These are phyloP conservation scores for Oegoconia quadripuncta DNA, from an alignment of 2,888 invertebrate genomes.

Conservation along the genomic window DNA sequence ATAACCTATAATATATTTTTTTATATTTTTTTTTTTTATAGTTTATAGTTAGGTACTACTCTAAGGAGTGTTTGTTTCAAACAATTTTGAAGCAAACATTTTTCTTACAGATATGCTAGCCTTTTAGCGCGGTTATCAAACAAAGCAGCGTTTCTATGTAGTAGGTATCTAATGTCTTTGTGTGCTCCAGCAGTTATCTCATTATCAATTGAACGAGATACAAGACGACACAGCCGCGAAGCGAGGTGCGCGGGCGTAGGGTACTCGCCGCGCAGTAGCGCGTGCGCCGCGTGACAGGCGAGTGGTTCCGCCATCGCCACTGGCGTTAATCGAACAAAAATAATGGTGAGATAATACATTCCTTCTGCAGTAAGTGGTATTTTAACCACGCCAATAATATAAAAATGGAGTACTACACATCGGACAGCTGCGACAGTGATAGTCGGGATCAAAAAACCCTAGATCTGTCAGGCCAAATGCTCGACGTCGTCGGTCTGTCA, in stretches of 20 bases:
- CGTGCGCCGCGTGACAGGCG: constrained; percentile 54
- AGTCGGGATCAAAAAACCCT: constrained; percentile 84
- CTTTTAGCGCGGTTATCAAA: too few relatives aligned
- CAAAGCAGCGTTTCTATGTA: background rate
- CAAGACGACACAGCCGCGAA: background rate
- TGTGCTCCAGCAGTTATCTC: background rate
- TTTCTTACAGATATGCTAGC: too few relatives aligned
- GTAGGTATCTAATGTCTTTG: background rate
- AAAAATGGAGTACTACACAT: constrained; percentile 88
- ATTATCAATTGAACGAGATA: constrained; percentile 9
- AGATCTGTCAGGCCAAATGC: constrained; percentile 76
- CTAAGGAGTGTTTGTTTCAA: too few relatives aligned
- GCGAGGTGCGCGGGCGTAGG: background rate
- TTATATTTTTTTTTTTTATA: too few relatives aligned
- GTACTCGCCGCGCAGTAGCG: constrained; percentile 50
- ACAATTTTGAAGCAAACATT: too few relatives aligned
- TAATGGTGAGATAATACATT: background rate
- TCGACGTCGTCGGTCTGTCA: constrained; percentile 79
- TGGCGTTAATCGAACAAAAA: background rate
- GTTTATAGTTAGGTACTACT: too few relatives aligned
- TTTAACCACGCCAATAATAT: background rate
- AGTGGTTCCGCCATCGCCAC: constrained; percentile 23
- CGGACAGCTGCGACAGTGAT: constrained; percentile 91
- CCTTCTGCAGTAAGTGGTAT: background rate
- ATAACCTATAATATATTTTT: too few relatives aligned